phyloP scores from a whole-genome alignment of 92 coral and sea anemone genomes.

The Heliopora coerulea region DNA sequence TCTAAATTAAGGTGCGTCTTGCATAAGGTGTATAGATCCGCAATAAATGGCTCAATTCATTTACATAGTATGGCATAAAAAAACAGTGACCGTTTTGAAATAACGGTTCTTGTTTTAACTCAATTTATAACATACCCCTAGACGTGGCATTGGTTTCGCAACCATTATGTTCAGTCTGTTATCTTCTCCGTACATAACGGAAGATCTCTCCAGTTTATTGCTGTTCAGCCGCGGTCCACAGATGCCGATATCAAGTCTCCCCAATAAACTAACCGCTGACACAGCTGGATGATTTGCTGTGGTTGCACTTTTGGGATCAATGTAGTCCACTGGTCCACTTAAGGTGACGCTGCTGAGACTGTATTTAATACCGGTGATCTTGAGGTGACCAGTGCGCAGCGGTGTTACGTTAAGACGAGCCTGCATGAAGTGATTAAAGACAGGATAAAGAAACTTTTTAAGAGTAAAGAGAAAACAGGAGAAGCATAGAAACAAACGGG shows the following conservation, averaged over 20 bases:
- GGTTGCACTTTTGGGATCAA: constrained; percentile 56
- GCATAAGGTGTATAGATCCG: no score
- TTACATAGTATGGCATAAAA: no score
- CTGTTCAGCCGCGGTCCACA: constrained; percentile 77
- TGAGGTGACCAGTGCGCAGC: constrained; percentile 69
- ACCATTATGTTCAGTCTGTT: constrained; percentile 68
- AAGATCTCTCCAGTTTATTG: constrained; percentile 81
- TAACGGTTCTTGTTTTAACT: no score
- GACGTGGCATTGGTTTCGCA: constrained; percentile 78
- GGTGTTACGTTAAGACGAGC: constrained; percentile 78
- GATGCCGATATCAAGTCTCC: constrained; percentile 69
- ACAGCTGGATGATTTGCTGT: constrained; percentile 69
- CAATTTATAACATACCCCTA: constrained; percentile 60
- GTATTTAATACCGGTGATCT: constrained; percentile 81
- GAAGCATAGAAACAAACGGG: no score
- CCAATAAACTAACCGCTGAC: constrained; percentile 81
- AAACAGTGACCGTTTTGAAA: no score
- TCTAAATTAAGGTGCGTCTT: no score
- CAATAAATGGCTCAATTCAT: no score
- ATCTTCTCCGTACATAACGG: constrained; percentile 74
- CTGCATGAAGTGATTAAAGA: constrained; percentile 32
- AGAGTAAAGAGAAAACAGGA: no score
- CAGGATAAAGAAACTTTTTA: no score
- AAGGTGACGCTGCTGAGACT: constrained; percentile 83
- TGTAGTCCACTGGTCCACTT: constrained; percentile 78